phyloP scores from a whole-genome alignment of 2,888 invertebrate species.

The Ophonus ardosiacus region DNA sequence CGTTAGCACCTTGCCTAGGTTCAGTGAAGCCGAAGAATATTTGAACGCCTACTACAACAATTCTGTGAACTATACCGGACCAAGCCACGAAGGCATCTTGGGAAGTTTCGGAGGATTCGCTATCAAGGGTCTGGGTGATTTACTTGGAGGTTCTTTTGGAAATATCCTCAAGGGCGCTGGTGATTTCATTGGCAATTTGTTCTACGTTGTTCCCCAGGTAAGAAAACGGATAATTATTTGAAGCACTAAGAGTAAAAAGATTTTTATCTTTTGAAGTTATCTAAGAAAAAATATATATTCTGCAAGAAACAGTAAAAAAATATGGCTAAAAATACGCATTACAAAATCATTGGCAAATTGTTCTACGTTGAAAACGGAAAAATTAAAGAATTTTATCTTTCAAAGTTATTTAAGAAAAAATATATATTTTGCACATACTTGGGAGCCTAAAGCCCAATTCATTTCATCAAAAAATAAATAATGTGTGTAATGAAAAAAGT shows the following conservation, averaged over 20 bases:
- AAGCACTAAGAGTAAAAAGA: neutral
- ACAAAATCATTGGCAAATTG: too few relatives aligned
- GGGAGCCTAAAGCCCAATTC: too few relatives aligned
- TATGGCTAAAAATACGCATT: too few relatives aligned
- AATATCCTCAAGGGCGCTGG: neutral
- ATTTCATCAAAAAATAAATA: too few relatives aligned
- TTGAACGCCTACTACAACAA: neutral
- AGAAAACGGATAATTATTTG: neutral
- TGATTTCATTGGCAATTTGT: neutral
- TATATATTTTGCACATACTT: too few relatives aligned
- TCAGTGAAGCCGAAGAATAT: neutral
- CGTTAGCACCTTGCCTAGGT: neutral
- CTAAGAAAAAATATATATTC: too few relatives aligned
- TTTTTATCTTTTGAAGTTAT: too few relatives aligned
- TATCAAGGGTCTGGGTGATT: neutral
- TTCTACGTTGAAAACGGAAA: too few relatives aligned
- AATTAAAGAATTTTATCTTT: too few relatives aligned
- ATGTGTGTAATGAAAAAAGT: too few relatives aligned
- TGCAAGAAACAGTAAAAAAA: too few relatives aligned
- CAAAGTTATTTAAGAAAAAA: too few relatives aligned
- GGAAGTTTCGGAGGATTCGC: neutral
- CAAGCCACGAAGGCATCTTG: conserved; percentile 19
- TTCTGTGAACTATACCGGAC: neutral
- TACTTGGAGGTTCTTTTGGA: neutral
- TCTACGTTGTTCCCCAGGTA: neutral